Conservation (phyloP, 37 sponge, comb jelly and placozoan genomes). For the Sycon ciliatum region DNA sequence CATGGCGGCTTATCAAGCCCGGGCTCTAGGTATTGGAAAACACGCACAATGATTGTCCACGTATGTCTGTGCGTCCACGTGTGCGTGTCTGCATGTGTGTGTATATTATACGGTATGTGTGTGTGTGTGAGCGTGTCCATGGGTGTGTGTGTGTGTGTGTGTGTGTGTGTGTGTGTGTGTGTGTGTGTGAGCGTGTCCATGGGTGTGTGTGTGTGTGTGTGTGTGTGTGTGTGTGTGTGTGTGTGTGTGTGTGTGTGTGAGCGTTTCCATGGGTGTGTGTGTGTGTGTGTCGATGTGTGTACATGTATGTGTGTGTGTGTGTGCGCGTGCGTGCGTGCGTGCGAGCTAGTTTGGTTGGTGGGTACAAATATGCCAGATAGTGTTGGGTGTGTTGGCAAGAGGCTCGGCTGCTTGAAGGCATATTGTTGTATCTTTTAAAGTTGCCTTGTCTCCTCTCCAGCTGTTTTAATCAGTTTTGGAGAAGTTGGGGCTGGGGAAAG, state of each 20-base stretch:
- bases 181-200: neutral
- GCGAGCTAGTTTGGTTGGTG: neutral
- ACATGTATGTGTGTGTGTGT: neutral
- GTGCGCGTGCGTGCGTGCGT: neutral
- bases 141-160: slow-evolving; percentile 1
- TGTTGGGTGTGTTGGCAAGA: neutral
- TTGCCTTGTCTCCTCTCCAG: no score
- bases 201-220: neutral
- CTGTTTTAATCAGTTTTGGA: no score
- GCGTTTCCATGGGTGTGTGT: neutral
- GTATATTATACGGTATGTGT: neutral
- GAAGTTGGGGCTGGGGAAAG: neutral
- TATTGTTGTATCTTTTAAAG: no score
- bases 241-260: neutral
- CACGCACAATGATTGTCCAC: no score
- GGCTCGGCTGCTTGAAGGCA: no score
- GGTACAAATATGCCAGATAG: neutral
- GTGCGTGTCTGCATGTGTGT: neutral
- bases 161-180: slow-evolving; percentile 5
- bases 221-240: neutral
- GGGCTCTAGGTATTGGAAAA: no score
- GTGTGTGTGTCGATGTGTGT: neutral
- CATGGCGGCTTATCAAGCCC: no score
- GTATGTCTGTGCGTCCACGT: no score
- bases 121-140: neutral